Conservation (phyloP, 2,797 vertebrate genomes). For the Sebastes baramenuke region DNA sequence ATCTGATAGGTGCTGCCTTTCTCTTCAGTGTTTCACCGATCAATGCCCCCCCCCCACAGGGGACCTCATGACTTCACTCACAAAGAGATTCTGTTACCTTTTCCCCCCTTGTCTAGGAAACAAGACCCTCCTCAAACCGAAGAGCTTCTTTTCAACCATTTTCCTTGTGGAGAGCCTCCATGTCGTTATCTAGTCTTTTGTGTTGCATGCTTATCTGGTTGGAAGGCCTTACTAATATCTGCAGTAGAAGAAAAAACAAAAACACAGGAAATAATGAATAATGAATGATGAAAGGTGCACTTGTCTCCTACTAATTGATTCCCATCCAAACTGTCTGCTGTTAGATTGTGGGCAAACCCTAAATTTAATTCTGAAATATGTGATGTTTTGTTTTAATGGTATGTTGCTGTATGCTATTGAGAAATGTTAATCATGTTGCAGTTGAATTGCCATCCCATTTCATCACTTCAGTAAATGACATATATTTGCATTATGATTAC, state of each 20-base stretch:
- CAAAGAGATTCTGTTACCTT: conserved; percentile 78
- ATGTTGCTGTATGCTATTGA: background rate
- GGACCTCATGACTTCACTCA: conserved; percentile 81
- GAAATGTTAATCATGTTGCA: background rate
- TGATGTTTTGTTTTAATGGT: background rate
- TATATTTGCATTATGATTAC: conserved; percentile 5
- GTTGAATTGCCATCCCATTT: conserved; percentile 11
- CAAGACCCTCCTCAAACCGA: conserved; percentile 68
- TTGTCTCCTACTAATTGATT: background rate
- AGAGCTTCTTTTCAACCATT: conserved; percentile 50
- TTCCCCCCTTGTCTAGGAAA: conserved; percentile 69
- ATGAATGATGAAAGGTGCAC: background rate
- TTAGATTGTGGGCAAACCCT: background rate
- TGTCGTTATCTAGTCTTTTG: conserved; percentile 56
- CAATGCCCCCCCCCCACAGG: conserved; percentile 78
- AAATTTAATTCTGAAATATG: background rate
- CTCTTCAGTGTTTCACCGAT: conserved; percentile 72
- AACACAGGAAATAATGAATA: conserved; percentile 1
- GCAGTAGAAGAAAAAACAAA: background rate
- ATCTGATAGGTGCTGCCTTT: conserved; percentile 71
- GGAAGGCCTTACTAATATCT: conserved; percentile 3
- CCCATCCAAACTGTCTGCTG: background rate
- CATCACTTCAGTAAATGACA: background rate
- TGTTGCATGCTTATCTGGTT: conserved; percentile 31
- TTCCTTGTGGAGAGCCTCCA: conserved; percentile 51